Evolutionary conservation across 2,797 vertebrate species (phyloP).

Genomic region (Chelon auratus): DNA sequence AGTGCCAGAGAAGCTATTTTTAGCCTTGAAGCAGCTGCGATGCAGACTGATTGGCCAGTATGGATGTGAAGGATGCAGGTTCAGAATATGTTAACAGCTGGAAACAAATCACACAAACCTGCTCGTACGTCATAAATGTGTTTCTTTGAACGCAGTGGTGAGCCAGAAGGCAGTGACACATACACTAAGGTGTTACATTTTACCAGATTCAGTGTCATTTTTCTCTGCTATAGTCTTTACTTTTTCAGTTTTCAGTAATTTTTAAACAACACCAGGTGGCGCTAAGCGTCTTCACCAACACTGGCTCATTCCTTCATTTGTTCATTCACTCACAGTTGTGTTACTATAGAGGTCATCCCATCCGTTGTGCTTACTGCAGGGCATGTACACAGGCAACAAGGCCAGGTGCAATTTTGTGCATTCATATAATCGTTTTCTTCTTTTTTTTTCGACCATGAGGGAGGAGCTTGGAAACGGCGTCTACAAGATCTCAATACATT

Average conservation of each 20-base stretch:
- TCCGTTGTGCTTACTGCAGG: conserved; percentile 50
- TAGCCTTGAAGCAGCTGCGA: conserved; percentile 67
- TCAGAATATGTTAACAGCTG: conserved; percentile 52
- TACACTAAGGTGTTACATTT: neutral
- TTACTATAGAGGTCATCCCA: conserved; percentile 46
- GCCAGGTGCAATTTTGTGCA: neutral
- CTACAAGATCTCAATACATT: neutral
- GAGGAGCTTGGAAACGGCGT: neutral
- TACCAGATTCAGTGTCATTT: neutral
- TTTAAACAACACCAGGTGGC: conserved; percentile 62
- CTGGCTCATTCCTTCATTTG: conserved; percentile 44
- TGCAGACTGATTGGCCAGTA: conserved; percentile 65
- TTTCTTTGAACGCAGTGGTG: neutral
- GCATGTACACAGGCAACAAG: conserved; percentile 27
- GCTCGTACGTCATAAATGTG: neutral
- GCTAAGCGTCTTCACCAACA: conserved; percentile 18
- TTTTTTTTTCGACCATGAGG: neutral
- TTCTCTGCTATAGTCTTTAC: neutral
- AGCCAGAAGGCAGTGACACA: neutral
- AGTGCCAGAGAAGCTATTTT: conserved; percentile 79
- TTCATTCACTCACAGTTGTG: conserved; percentile 53
- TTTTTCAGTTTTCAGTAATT: neutral
- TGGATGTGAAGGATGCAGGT: conserved; percentile 49
- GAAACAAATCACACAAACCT: conserved; percentile 26
- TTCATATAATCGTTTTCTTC: too few relatives aligned